phyloP scores from a whole-genome alignment of 2,113 vertebrate genomes.

The Numida meleagris region DNA sequence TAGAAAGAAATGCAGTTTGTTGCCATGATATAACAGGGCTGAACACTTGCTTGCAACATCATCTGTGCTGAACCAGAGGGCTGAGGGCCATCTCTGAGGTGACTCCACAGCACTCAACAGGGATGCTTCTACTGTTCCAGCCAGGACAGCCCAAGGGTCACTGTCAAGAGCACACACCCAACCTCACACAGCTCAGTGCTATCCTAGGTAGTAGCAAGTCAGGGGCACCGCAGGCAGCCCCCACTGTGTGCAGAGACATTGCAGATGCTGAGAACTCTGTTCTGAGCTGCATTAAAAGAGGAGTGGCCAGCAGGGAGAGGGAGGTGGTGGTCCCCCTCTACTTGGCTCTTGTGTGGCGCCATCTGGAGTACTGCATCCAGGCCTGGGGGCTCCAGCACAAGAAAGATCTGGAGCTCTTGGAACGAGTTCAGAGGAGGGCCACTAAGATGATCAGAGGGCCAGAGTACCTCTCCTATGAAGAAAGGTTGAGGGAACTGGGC shows the following conservation, averaged over 20 bases:
- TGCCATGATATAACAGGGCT: background rate
- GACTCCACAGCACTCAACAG: background rate
- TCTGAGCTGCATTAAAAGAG: too few species aligned
- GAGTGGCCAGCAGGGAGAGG: too few species aligned
- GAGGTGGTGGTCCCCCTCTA: too few species aligned
- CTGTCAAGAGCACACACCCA: rapidly evolving
- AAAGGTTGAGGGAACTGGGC: too few species aligned
- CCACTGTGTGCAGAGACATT: rapidly evolving
- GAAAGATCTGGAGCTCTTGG: too few species aligned
- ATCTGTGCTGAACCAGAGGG: background rate
- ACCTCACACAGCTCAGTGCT: background rate
- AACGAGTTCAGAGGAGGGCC: too few species aligned
- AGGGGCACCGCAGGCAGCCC: background rate
- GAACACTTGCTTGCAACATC: background rate
- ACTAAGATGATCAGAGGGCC: too few species aligned
- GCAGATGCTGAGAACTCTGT: background rate
- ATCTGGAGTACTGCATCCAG: too few species aligned
- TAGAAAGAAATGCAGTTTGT: background rate
- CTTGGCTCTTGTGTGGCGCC: too few species aligned
- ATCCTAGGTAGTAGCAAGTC: background rate
- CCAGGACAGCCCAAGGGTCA: background rate
- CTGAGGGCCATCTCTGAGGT: background rate
- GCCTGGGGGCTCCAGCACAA: too few species aligned
- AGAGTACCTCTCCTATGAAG: too few species aligned
- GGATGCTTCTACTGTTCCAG: background rate